Conservation (phyloP, 1,140 invertebrate genomes). For the Trinorchestia longiramus region DNA sequence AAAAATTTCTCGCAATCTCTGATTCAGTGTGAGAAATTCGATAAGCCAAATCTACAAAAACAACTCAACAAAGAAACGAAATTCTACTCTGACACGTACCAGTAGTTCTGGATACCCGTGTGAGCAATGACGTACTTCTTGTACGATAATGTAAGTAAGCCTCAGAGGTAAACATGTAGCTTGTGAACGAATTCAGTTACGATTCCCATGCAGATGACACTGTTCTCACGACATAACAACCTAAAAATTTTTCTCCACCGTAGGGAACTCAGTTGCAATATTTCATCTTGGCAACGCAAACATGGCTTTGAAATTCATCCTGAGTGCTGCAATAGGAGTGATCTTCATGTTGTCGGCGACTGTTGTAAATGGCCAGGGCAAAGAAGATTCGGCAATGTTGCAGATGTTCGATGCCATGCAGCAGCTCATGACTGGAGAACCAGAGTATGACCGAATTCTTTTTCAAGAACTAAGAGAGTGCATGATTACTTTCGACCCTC, state of each 20-base stretch:
- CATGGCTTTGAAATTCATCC: background rate
- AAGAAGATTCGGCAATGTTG: slow-evolving; percentile 9
- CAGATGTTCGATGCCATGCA: slow-evolving; percentile 43
- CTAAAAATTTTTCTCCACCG: background rate
- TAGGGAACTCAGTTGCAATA: background rate
- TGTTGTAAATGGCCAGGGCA: background rate
- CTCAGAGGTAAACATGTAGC: background rate
- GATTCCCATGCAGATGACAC: background rate
- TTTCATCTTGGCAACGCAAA: background rate
- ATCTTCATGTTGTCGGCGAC: background rate
- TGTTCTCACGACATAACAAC: background rate
- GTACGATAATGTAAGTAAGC: background rate
- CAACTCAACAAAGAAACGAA: too few species aligned
- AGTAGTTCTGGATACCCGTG: too few species aligned
- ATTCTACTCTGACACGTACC: too few species aligned
- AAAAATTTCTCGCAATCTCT: too few species aligned
- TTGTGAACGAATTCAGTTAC: background rate
- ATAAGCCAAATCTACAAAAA: too few species aligned
- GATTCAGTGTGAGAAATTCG: too few species aligned
- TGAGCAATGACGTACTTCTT: background rate
- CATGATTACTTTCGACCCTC: slow-evolving; percentile 27
- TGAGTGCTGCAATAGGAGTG: background rate
- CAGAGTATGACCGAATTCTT: background rate
- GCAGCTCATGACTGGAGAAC: slow-evolving; percentile 44
- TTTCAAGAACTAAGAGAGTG: slow-evolving; percentile 11